Conservation (phyloP, 2,797 vertebrate species). For the Perodicticus potto region DNA sequence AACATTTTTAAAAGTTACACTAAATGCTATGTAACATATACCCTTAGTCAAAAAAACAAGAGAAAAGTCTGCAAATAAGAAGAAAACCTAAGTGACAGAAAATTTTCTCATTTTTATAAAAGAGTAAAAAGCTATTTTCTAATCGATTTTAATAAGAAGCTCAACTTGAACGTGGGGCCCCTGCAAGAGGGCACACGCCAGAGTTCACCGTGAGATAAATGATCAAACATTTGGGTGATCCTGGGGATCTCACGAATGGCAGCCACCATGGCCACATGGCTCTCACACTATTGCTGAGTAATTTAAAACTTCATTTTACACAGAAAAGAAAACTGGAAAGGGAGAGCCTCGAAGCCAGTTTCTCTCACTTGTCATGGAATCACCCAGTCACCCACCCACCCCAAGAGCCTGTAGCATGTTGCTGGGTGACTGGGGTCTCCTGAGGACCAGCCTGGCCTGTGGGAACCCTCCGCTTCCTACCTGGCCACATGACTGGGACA, state of each 20-base stretch:
- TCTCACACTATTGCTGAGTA: neutral
- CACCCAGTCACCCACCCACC: neutral
- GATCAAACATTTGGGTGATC: too few species aligned
- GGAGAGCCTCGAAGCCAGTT: neutral
- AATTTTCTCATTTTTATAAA: neutral
- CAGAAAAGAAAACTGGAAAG: neutral
- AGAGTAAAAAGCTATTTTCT: neutral
- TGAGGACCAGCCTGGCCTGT: neutral
- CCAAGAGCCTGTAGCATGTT: fast-evolving
- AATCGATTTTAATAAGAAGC: neutral
- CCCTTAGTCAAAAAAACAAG: neutral
- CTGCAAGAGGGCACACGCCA: neutral
- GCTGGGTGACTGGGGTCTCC: neutral
- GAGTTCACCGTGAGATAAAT: neutral
- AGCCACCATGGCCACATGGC: neutral
- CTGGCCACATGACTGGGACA: neutral
- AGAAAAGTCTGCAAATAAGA: neutral
- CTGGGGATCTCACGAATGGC: neutral
- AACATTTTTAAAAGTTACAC: neutral
- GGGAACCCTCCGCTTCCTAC: neutral
- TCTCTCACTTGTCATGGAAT: neutral
- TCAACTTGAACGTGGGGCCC: neutral
- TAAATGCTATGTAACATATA: neutral
- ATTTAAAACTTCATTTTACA: neutral
- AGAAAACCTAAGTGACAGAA: neutral